Base-by-base conservation (phyloP, 1,140 invertebrate species). In the Drosophila subobscura region DNA sequence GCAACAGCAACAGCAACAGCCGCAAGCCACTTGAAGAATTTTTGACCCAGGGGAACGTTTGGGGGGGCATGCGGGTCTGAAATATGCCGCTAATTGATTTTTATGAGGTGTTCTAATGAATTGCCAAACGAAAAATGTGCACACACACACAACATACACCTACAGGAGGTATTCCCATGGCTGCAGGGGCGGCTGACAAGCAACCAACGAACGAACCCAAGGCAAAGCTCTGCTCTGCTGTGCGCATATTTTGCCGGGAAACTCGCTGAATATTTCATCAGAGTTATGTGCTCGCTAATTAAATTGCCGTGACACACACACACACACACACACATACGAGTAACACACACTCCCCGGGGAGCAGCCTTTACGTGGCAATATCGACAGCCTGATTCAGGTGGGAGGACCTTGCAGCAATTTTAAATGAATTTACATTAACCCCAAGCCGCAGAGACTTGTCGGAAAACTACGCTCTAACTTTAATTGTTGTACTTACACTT, bases 231-330 rank as follows among this genome's bases (percentile, higher is more conserved):
- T 37, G 33, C 4, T 4, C 33, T 37, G 33, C 57, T 70, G 46
- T 54, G 71, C 54, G 54, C 72, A 85, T 86, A 85, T 79, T 85
- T 85, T 67, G 64, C 47, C 66, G 46, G 49, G 58, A 84, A 79
- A 89, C 78, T 89, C 72, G 74, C 78, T 88, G 79, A 89, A 88
- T 88, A 88, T 88, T 88, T 88, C 75, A 88, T 89, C 33, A 55
- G 64, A 88, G 84, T 76, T 89, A 88, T 88, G 81, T 56, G 67
- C 84, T 70, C 79, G 84, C 84, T 88, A 88, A 88, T 88, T 88
- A 88, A 88, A 88, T 88, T 88, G 84, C 86, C 77, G 79, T 79
- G 84, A 77, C 84, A 88, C 63, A 72, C 70, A 74, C 47, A 56
- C 47, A 14, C 16, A 53, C 25, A 47, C 40, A 63, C 44, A 47